Conservation (phyloP, 2,888 invertebrate species). For the Vesta saturnalis region DNA sequence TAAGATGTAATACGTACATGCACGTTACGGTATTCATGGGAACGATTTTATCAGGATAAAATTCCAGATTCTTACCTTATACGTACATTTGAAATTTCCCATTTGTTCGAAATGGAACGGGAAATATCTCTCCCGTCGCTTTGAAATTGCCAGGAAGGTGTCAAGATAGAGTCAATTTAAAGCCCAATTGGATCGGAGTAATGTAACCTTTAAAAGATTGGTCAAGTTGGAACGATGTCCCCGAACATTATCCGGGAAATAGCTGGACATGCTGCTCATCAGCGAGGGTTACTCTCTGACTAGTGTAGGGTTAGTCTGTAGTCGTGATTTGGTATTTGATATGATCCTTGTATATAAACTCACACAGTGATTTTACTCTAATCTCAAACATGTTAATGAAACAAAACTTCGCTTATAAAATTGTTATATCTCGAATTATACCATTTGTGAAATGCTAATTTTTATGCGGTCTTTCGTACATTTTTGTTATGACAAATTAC, state of each 20-base stretch:
- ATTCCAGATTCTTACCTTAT: slow-evolving; percentile 15
- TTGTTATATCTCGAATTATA: neutral
- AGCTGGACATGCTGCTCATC: slow-evolving; percentile 49
- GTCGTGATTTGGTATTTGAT: slow-evolving; percentile 26
- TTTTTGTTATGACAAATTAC: neutral
- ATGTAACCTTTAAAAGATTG: slow-evolving; percentile 62
- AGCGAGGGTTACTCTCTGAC: slow-evolving; percentile 41
- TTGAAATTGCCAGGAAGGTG: slow-evolving; percentile 59
- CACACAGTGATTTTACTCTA: slow-evolving; percentile 47
- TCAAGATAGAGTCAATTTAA: slow-evolving; percentile 63
- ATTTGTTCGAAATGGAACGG: slow-evolving; percentile 45
- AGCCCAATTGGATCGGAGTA: slow-evolving; percentile 62
- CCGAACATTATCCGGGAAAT: slow-evolving; percentile 56
- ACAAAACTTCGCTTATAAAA: neutral
- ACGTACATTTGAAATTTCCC: slow-evolving; percentile 22
- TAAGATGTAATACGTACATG: too few species aligned
- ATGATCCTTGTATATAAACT: slow-evolving; percentile 39
- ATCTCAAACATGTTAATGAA: slow-evolving; percentile 42
- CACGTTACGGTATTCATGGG: too few species aligned
- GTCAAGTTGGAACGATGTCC: slow-evolving; percentile 59
- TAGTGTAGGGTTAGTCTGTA: slow-evolving; percentile 21
- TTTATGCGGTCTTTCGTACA: neutral
- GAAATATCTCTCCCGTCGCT: slow-evolving; percentile 44
- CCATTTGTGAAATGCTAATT: neutral
- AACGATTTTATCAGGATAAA: too few species aligned